Conservation (phyloP, 2,888 invertebrate species). For the Archaeoteleia sp. region DNA sequence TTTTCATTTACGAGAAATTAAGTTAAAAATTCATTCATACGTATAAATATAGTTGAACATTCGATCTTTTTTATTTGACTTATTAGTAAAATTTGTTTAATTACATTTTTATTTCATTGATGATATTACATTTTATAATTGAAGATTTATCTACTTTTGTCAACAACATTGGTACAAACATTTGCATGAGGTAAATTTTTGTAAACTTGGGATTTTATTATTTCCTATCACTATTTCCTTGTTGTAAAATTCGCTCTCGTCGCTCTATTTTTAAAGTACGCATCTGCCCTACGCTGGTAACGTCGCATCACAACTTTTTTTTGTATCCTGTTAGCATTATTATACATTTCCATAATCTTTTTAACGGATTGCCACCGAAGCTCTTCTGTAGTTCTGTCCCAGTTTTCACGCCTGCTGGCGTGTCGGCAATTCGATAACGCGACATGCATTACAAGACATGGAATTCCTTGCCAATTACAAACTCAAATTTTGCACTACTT, state of each 20-base stretch:
- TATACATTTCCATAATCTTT: conserved; percentile 59
- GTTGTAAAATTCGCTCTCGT: conserved; percentile 9
- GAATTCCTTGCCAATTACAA: conserved; percentile 29
- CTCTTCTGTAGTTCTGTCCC: conserved; percentile 49
- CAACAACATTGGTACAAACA: too few relatives aligned
- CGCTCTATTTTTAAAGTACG: conserved; percentile 16
- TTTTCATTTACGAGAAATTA: too few relatives aligned
- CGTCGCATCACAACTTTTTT: conserved; percentile 31
- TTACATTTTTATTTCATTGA: too few relatives aligned
- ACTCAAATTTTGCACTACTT: conserved; percentile 31
- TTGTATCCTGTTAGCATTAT: conserved; percentile 58
- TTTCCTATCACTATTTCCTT: conserved; percentile 1
- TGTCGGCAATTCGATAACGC: conserved; percentile 46
- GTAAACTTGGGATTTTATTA: conserved; percentile 11
- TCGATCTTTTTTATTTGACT: too few relatives aligned
- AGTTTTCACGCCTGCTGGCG: conserved; percentile 54
- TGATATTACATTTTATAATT: too few relatives aligned
- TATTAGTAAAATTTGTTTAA: too few relatives aligned
- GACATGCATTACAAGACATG: conserved; percentile 24
- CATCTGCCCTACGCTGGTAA: conserved; percentile 18
- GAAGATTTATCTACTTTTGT: too few relatives aligned
- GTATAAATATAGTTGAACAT: too few relatives aligned
- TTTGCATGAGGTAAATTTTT: too few relatives aligned
- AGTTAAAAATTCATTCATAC: too few relatives aligned
- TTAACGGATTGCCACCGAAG: conserved; percentile 58